A percentile compares a stretch with the other conserved stretches of the same genome.
These are phyloP conservation scores for Drosophila orena DNA, from an alignment of 1,140 invertebrate species.

Conservation along the genomic window DNA sequence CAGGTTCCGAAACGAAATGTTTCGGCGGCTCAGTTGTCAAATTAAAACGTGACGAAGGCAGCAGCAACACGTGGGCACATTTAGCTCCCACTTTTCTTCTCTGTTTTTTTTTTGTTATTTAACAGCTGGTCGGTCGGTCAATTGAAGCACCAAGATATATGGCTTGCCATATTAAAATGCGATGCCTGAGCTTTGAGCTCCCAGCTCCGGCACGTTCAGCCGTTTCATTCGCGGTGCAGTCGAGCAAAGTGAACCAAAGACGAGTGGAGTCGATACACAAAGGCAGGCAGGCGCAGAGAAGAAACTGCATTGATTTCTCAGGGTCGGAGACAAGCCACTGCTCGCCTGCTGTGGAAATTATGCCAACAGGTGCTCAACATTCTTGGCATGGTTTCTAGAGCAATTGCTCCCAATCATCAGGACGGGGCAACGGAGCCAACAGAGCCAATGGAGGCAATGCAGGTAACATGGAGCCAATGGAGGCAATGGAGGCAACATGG, in stretches of 20 bases:
- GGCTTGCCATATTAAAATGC: slow-evolving; percentile 11
- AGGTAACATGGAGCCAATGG: not conserved
- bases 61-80: slow-evolving; percentile 32
- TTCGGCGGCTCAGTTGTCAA: slow-evolving; percentile 66
- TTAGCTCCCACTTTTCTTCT: slow-evolving; percentile 8
- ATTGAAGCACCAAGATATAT: slow-evolving; percentile 24
- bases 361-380: slow-evolving; percentile 65
- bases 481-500: not conserved
- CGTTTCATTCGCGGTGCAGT: slow-evolving; percentile 31
- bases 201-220: slow-evolving; percentile 36
- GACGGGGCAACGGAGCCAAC: too few species aligned
- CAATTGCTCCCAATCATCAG: slow-evolving; percentile 45
- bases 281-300: slow-evolving; percentile 5
- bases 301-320: slow-evolving; percentile 62
- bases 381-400: slow-evolving; percentile 64
- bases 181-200: slow-evolving; percentile 6
- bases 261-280: slow-evolving; percentile 36
- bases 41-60: slow-evolving; percentile 40
- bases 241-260: not conserved
- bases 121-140: slow-evolving; percentile 41
- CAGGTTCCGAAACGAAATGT: slow-evolving; percentile 23
- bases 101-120: not conserved
- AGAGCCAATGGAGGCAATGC: too few species aligned
- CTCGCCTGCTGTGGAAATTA: slow-evolving; percentile 42
- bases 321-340: slow-evolving; percentile 47